phyloP scores from a whole-genome alignment of 37 sponge, comb jelly and placozoan genomes.

The Eunapius fragilis region DNA sequence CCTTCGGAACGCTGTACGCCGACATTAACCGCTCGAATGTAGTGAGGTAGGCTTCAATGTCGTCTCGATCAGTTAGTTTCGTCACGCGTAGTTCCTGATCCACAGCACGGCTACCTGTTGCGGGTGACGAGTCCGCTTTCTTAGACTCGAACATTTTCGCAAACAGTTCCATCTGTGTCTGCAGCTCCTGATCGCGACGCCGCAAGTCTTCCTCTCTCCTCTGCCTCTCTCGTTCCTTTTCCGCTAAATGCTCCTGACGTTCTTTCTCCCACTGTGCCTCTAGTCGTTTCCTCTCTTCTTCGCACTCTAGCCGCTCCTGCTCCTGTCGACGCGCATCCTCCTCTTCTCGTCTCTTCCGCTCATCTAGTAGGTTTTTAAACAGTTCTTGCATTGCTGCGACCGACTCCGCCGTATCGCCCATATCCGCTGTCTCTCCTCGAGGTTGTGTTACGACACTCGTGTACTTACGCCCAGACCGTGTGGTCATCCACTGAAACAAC shows the following conservation, averaged over 20 bases:
- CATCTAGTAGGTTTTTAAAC: too few relatives aligned
- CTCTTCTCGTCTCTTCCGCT: too few relatives aligned
- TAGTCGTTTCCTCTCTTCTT: too few relatives aligned
- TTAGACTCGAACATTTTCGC: neutral
- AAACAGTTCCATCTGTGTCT: neutral
- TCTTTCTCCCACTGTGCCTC: too few relatives aligned
- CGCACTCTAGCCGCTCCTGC: too few relatives aligned
- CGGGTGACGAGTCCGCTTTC: neutral
- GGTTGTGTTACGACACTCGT: neutral
- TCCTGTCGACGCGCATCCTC: too few relatives aligned
- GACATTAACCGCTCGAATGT: conserved; percentile 4
- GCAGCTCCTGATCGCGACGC: neutral
- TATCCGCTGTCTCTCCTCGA: neutral
- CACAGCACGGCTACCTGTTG: neutral
- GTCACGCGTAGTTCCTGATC: neutral
- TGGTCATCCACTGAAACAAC: neutral
- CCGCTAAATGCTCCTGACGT: neutral
- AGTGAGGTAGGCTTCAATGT: conserved; percentile 19
- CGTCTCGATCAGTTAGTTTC: conserved; percentile 10
- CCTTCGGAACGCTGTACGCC: conserved; percentile 3
- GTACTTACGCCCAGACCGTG: neutral
- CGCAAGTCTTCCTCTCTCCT: neutral
- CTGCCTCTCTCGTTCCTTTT: neutral
- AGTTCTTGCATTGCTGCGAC: neutral
- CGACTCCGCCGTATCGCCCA: too few relatives aligned